Evolutionary conservation across 2,797 vertebrate genomes (phyloP).

Genomic region (Pteronotus mesoamericanus): DNA sequence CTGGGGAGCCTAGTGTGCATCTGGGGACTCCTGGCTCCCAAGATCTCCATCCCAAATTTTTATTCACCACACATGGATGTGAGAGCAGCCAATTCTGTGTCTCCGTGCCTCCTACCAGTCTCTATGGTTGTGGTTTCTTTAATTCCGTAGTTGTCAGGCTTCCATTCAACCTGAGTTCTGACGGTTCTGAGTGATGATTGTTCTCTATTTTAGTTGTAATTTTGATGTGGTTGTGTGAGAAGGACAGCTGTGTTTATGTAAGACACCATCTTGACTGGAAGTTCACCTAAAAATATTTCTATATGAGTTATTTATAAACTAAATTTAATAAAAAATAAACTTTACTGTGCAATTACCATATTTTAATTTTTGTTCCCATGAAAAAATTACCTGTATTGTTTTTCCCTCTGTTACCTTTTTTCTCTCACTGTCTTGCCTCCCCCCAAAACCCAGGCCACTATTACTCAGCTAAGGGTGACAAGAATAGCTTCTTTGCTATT

Average conservation of each 20-base stretch:
- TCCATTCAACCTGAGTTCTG: background rate
- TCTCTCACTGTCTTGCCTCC: background rate
- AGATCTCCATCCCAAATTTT: background rate
- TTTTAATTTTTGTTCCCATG: background rate
- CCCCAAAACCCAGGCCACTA: background rate
- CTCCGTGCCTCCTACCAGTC: background rate
- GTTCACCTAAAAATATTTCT: background rate
- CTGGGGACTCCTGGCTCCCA: background rate
- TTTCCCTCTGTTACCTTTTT: background rate
- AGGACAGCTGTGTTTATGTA: background rate
- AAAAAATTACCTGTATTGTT: background rate
- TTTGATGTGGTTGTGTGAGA: background rate
- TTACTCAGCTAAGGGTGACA: background rate
- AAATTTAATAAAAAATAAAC: background rate
- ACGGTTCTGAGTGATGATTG: background rate
- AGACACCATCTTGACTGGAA: background rate
- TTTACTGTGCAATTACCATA: background rate
- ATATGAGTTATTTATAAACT: background rate
- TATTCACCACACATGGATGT: background rate
- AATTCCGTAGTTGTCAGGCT: background rate
- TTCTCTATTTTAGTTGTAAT: background rate
- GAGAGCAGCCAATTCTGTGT: background rate
- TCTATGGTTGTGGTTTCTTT: background rate
- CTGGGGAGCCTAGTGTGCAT: background rate
- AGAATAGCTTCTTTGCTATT: background rate